phyloP scores from a whole-genome alignment of 2,888 invertebrate species.

The Diachrysia chrysitis region DNA sequence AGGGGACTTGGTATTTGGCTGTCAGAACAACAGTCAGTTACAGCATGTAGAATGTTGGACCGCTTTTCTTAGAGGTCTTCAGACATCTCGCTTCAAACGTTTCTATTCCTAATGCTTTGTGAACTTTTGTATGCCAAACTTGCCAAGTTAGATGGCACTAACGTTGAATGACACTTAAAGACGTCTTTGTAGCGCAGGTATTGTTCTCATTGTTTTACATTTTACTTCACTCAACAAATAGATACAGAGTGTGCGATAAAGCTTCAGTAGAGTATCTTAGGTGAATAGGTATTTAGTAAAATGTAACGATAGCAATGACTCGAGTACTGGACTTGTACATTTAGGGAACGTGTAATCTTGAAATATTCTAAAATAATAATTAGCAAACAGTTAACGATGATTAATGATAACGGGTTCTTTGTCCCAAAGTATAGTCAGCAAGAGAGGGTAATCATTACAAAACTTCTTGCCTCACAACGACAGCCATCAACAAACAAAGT shows the following conservation, averaged over 20 bases:
- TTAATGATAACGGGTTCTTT: slow-evolving; percentile 39
- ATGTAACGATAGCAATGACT: neutral
- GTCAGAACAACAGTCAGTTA: neutral
- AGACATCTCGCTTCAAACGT: neutral
- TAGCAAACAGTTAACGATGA: slow-evolving; percentile 41
- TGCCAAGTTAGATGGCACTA: neutral
- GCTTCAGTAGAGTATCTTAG: neutral
- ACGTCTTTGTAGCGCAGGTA: slow-evolving; percentile 1
- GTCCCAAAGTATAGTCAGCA: slow-evolving; percentile 14
- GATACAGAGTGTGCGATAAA: neutral
- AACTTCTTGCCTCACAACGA: slow-evolving; percentile 13
- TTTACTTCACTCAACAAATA: neutral
- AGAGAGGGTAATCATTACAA: slow-evolving; percentile 29
- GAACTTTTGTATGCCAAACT: slow-evolving; percentile 2
- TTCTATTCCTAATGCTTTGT: slow-evolving; percentile 1
- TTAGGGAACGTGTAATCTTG: neutral
- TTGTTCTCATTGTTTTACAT: slow-evolving; percentile 1
- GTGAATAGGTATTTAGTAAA: neutral
- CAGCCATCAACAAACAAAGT: neutral
- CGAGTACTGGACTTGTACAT: neutral
- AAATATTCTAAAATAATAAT: slow-evolving; percentile 33
- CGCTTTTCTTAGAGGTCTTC: neutral
- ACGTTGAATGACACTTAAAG: slow-evolving; percentile 2
- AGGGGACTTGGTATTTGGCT: neutral
- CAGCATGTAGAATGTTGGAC: neutral